These are phyloP conservation scores for Andricus curvator DNA, from an alignment of 2,888 invertebrate genomes.

Conservation along the genomic window DNA sequence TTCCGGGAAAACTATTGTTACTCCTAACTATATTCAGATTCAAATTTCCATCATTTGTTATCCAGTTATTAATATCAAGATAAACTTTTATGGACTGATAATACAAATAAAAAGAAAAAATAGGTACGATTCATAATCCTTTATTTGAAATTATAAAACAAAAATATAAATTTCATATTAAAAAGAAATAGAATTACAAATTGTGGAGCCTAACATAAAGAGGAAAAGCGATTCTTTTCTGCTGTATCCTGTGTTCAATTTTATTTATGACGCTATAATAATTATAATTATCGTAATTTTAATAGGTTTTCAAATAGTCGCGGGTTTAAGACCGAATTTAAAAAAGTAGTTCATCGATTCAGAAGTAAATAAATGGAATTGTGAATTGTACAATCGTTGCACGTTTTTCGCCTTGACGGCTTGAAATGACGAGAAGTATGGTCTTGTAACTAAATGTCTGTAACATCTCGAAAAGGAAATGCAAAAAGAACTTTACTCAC, in stretches of 20 bases:
- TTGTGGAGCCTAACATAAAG: neutral
- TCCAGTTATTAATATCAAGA: too few relatives aligned
- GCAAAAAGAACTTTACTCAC: conserved; percentile 13
- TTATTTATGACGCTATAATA: neutral
- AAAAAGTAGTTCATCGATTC: conserved; percentile 26
- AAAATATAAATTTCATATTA: neutral
- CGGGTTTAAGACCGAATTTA: conserved; percentile 41
- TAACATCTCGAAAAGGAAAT: conserved; percentile 26
- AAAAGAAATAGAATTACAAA: neutral
- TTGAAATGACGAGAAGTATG: conserved; percentile 50
- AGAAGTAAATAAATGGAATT: conserved; percentile 33
- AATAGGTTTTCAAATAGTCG: neutral
- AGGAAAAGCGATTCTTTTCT: neutral
- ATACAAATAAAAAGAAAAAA: too few relatives aligned
- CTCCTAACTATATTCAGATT: too few relatives aligned
- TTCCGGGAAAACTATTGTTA: too few relatives aligned
- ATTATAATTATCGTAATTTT: neutral
- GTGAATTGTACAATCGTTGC: conserved; percentile 50
- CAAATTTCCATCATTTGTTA: too few relatives aligned
- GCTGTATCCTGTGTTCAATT: neutral
- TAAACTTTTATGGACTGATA: too few relatives aligned
- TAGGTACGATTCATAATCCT: neutral
- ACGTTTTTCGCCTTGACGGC: conserved; percentile 45
- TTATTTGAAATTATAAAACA: neutral
- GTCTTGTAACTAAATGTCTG: conserved; percentile 28